These are phyloP conservation scores for Heliothis virescens DNA, from an alignment of 1,140 invertebrate genomes.

Conservation along the genomic window DNA sequence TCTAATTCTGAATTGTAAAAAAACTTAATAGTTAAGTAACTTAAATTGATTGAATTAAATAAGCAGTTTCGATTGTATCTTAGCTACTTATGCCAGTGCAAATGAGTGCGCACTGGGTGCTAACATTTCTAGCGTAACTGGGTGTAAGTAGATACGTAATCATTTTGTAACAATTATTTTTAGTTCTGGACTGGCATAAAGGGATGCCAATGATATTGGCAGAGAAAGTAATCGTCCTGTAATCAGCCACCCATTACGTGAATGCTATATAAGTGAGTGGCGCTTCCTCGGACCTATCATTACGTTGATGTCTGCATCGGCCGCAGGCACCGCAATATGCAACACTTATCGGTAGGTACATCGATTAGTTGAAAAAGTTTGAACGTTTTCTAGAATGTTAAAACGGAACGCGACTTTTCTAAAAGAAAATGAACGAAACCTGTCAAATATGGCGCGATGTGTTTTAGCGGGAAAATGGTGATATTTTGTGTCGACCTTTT, in stretches of 20 bases:
- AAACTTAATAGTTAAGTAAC: too few relatives aligned
- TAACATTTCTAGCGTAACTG: not conserved
- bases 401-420: not conserved
- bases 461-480: constrained; percentile 33
- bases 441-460: constrained; percentile 20
- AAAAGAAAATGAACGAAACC: not conserved
- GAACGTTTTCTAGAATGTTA: not conserved
- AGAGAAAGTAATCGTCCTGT: constrained; percentile 79
- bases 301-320: constrained; percentile 74
- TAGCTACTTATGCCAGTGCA: too few relatives aligned
- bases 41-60: too few relatives aligned
- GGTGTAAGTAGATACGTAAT: not conserved
- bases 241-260: constrained; percentile 70
- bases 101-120: too few relatives aligned
- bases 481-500: not conserved
- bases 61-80: too few relatives aligned
- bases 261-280: constrained; percentile 81
- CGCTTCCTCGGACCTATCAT: constrained; percentile 76
- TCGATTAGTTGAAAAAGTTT: not conserved
- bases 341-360: constrained; percentile 83
- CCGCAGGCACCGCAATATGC: constrained; percentile 75
- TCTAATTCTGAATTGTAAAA: too few relatives aligned
- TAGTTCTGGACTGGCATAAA: not conserved
- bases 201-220: constrained; percentile 51
- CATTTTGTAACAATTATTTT: not conserved